phyloP scores from a whole-genome alignment of 1,140 invertebrate species.

The Drosophila parvula region DNA sequence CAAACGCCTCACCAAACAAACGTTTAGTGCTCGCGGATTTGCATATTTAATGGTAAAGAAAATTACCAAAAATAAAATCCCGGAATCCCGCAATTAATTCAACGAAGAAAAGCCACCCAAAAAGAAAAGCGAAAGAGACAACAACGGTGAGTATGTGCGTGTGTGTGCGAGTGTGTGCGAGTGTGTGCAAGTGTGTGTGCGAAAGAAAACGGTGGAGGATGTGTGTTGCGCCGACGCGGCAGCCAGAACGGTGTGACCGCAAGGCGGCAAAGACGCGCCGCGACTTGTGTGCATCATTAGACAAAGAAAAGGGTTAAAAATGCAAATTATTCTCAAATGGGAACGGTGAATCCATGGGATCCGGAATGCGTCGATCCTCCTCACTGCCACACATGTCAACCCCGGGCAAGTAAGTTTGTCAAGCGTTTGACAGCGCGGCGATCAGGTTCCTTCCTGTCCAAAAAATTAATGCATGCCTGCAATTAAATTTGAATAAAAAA shows the following conservation, averaged over 20 bases:
- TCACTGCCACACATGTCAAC: conserved; percentile 29
- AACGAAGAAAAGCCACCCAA: conserved; percentile 29
- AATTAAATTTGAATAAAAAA: conserved; percentile 79
- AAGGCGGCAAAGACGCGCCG: conserved; percentile 45
- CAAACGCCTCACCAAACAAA: conserved; percentile 42
- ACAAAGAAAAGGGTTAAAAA: conserved; percentile 50
- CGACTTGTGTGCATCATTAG: conserved; percentile 25
- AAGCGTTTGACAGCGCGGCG: conserved; percentile 65
- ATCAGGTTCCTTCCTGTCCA: conserved; percentile 57
- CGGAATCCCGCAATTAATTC: conserved; percentile 29
- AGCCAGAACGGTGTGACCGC: conserved; percentile 13
- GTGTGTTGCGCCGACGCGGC: neutral
- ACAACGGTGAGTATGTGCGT: neutral
- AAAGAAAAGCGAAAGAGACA: neutral
- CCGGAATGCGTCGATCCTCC: neutral
- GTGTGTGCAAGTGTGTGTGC: no score
- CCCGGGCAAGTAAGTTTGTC: conserved; percentile 51
- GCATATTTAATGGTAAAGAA: conserved; percentile 76
- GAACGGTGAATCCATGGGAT: conserved; percentile 29
- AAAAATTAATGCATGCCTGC: conserved; percentile 64
- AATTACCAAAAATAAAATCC: conserved; percentile 56
- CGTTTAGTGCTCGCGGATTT: conserved; percentile 59
- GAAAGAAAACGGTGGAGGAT: neutral
- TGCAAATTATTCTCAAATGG: conserved; percentile 52
- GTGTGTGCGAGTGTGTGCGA: no score